These are phyloP conservation scores for Operophtera brumata DNA, from an alignment of 2,888 invertebrate species.

Conservation along the genomic window DNA sequence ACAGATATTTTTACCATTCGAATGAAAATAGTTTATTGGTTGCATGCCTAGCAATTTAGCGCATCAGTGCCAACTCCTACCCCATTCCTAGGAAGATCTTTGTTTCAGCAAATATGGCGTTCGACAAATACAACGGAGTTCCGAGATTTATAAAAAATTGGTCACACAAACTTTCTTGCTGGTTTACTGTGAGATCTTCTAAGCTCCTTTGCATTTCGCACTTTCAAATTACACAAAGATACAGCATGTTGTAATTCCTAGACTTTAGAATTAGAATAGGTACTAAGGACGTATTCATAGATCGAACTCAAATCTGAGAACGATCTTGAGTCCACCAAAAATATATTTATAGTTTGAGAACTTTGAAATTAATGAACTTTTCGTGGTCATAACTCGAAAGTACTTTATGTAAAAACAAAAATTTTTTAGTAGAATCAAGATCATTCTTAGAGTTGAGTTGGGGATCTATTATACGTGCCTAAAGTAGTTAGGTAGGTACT, in stretches of 20 bases:
- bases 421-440: too few species aligned
- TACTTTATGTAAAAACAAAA: too few species aligned
- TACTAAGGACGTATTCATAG: too few species aligned
- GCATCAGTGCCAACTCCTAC: constrained; percentile 1
- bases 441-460: too few species aligned
- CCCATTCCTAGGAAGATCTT: background rate
- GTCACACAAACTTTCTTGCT: constrained; percentile 4
- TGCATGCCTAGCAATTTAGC: constrained; percentile 4
- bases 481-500: too few species aligned
- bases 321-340: too few species aligned
- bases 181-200: background rate
- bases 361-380: too few species aligned
- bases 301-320: too few species aligned
- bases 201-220: constrained; percentile 18
- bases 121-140: background rate
- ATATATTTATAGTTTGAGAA: too few species aligned
- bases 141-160: constrained; percentile 10
- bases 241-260: background rate
- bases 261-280: background rate
- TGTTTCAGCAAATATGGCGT: constrained; percentile 3
- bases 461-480: too few species aligned
- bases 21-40: background rate
- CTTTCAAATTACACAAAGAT: constrained; percentile 3
- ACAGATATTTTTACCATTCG: background rate
- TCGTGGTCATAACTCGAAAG: too few species aligned